These are phyloP conservation scores for Choristoneura rosaceana DNA, from an alignment of 2,888 invertebrate genomes.

Conservation along the genomic window DNA sequence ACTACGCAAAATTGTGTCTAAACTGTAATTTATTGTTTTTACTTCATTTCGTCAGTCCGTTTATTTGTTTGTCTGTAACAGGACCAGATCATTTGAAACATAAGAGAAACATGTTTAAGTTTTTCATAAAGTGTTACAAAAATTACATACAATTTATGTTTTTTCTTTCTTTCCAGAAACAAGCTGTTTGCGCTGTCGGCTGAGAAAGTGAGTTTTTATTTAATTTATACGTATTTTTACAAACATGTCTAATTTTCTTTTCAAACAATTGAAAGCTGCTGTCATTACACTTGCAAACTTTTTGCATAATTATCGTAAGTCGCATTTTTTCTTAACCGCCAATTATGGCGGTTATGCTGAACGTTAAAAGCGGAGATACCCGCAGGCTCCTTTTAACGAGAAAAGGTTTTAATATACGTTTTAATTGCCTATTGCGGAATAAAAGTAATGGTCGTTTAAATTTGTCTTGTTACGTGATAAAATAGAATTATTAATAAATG, in stretches of 20 bases:
- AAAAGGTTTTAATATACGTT: constrained; percentile 15
- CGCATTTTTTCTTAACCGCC: constrained; percentile 16
- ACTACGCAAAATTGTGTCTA: no score
- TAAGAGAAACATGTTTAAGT: no score
- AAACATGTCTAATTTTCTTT: not conserved
- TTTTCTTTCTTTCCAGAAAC: constrained; percentile 28
- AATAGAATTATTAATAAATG: not conserved
- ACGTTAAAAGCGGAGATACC: constrained; percentile 21
- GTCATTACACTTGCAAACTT: constrained; percentile 8
- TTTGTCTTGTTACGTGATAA: constrained; percentile 6
- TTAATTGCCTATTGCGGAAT: constrained; percentile 40
- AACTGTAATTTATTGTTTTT: no score
- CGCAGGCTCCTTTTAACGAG: constrained; percentile 29
- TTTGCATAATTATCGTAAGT: constrained; percentile 16
- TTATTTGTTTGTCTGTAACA: no score
- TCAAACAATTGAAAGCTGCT: constrained; percentile 7
- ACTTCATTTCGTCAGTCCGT: no score
- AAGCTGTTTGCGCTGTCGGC: constrained; percentile 36
- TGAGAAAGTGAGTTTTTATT: constrained; percentile 33
- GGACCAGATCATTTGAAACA: no score
- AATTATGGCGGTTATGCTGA: constrained; percentile 32
- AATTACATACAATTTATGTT: no score
- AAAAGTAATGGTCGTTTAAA: constrained; percentile 23
- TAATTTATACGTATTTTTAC: not conserved
- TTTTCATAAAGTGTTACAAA: no score